Evolutionary conservation across 2,797 vertebrate species (phyloP).

Genomic region (Valencia hispanica): DNA sequence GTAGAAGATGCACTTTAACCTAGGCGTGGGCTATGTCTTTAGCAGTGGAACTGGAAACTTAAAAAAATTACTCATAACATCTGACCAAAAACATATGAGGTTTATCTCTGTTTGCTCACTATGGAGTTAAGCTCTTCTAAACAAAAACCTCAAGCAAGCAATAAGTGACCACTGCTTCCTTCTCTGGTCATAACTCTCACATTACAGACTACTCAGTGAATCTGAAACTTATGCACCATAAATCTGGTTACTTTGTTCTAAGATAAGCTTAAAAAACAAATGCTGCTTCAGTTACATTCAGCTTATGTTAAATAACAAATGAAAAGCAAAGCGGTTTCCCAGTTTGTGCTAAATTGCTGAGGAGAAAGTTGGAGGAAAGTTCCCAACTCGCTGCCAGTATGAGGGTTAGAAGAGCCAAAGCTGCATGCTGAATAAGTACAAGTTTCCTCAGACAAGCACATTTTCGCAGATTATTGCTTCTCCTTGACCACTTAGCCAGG

Average conservation of each 20-base stretch:
- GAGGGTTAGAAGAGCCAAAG: conserved; percentile 22
- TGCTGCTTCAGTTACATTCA: background rate
- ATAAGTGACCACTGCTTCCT: background rate
- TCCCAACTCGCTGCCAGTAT: conserved; percentile 39
- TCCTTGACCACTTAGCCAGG: conserved; percentile 29
- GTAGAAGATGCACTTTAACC: background rate
- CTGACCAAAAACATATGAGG: background rate
- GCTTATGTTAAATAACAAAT: background rate
- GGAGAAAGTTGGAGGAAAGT: conserved; percentile 34
- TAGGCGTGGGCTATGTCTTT: background rate
- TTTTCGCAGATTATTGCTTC: conserved; percentile 8
- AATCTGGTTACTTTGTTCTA: background rate
- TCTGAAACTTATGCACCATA: background rate
- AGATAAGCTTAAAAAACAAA: background rate
- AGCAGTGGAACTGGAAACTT: background rate
- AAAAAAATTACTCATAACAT: background rate
- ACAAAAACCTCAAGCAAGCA: background rate
- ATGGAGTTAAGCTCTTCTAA: background rate
- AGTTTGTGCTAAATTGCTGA: conserved; percentile 23
- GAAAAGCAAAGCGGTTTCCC: conserved; percentile 26
- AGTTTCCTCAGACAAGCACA: background rate
- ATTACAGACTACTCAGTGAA: background rate
- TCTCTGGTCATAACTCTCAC: background rate
- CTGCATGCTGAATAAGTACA: conserved; percentile 20
- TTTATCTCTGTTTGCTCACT: background rate